Conservation (phyloP, 2,113 vertebrate genomes). For the Cochlearius cochlearius region DNA sequence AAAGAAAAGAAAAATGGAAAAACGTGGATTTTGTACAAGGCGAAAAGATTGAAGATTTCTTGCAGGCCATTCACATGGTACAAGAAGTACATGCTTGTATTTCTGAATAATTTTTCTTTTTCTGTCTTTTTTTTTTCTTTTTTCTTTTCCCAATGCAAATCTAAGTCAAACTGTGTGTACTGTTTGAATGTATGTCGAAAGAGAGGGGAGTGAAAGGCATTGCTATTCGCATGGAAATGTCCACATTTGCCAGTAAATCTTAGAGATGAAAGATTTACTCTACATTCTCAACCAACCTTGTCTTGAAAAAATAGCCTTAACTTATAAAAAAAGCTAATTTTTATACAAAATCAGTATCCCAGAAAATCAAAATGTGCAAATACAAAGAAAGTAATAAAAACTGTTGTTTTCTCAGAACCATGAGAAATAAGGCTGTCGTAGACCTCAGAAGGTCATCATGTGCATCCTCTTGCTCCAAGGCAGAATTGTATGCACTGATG, state of each 20-base stretch:
- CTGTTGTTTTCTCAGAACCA: background rate
- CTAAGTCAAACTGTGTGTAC: rapidly evolving
- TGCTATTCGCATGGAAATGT: background rate
- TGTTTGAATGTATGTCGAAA: background rate
- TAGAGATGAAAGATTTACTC: background rate
- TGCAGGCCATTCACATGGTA: background rate
- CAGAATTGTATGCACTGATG: background rate
- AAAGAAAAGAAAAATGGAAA: background rate
- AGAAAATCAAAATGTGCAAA: background rate
- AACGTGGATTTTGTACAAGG: background rate
- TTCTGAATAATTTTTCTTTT: background rate
- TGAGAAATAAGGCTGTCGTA: background rate
- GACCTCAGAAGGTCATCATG: background rate
- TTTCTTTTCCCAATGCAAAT: background rate
- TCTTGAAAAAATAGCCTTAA: background rate
- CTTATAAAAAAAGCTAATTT: background rate
- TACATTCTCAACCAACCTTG: background rate
- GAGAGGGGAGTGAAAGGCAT: background rate
- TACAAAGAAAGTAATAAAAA: background rate
- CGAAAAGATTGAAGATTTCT: background rate
- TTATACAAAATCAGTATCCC: background rate
- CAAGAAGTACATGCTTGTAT: background rate
- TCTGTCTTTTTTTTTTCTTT: no score
- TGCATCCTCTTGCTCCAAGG: background rate
- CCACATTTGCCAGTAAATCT: background rate